Conservation (phyloP, 2,888 invertebrate species). For the Meta bourneti region DNA sequence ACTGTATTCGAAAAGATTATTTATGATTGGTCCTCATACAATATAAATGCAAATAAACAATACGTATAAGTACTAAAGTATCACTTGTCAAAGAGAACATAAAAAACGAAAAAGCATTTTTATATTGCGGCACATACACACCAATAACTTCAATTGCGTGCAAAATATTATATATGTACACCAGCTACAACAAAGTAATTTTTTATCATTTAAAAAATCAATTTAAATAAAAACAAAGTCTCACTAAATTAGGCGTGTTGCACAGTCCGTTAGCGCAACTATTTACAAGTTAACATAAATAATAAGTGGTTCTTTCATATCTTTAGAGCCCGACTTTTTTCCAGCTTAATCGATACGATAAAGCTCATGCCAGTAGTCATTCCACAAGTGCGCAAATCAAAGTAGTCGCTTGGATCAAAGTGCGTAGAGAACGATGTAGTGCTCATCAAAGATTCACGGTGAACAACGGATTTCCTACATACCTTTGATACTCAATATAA, state of each 20-base stretch:
- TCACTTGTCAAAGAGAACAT: constrained; percentile 47
- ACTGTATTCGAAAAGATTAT: constrained; percentile 28
- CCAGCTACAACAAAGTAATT: neutral
- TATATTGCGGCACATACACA: constrained; percentile 41
- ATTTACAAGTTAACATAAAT: constrained; percentile 51
- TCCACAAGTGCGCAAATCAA: neutral
- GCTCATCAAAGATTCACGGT: neutral
- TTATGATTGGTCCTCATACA: constrained; percentile 50
- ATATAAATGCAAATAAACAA: constrained; percentile 14
- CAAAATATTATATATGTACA: constrained; percentile 41
- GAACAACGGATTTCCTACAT: neutral
- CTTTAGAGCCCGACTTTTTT: neutral
- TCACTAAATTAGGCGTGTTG: constrained; percentile 56
- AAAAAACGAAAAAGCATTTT: constrained; percentile 32
- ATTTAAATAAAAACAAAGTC: constrained; percentile 39
- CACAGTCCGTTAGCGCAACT: constrained; percentile 20
- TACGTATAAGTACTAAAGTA: constrained; percentile 60
- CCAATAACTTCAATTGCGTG: constrained; percentile 22
- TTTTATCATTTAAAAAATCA: constrained; percentile 14
- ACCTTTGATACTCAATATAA: neutral
- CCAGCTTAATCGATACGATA: neutral
- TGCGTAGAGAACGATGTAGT: neutral
- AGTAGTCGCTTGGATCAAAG: neutral
- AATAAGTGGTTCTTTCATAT: constrained; percentile 34
- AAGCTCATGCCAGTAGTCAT: neutral